Base-by-base conservation (phyloP, 2,888 invertebrate species). In the Plagiodera versicolora region DNA sequence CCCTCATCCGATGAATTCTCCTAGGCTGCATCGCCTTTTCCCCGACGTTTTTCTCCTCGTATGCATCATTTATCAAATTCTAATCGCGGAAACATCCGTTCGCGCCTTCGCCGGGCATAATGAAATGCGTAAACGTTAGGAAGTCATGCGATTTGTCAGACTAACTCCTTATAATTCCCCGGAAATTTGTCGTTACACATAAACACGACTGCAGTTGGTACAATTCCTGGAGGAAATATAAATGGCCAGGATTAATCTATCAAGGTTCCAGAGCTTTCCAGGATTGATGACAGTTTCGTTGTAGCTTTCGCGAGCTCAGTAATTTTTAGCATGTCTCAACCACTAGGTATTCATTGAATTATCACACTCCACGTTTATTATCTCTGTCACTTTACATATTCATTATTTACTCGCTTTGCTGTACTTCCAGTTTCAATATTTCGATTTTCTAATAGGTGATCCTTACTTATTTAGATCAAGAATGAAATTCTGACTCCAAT, bases 61-160 rank as follows among this genome's bases (percentile, higher is more conserved):
- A 50, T 24, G 49, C 54, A 55, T 61, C 61, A 39, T 61, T 61
- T 61, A 54, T 61, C 61, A 61, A 61, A 58, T 57, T 58, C 61
- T 61, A 61, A 61, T 61, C 61, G 61, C 24, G 50, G 39, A 53
- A 53, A 53, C 53, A 53, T 53, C 53, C 53, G 53, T 24, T 53
- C 17, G 39, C 44, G 53, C 55, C 47, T 58, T 54, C 35, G 44
- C 20, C 50, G 45, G 24, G 58, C 30, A 61, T 61, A 61, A 61
- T 61, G 61, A 64, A 61, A 66, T 69, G 69, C 64, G 57, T 61
- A 57, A 63, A 60, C 57, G 66, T 64, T 65, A 65, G 70, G 70
- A 73, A 73, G 71, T 71, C 65, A 69, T 64, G 67, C 68, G 69
- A 70, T 73, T 70, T 72, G 70, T 73, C 72, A 71, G 69, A 69